Evolutionary conservation across 2,797 vertebrate species (phyloP), one percentile per base, ranked within the genome.

Genomic region (Microtus agrestis): DNA sequence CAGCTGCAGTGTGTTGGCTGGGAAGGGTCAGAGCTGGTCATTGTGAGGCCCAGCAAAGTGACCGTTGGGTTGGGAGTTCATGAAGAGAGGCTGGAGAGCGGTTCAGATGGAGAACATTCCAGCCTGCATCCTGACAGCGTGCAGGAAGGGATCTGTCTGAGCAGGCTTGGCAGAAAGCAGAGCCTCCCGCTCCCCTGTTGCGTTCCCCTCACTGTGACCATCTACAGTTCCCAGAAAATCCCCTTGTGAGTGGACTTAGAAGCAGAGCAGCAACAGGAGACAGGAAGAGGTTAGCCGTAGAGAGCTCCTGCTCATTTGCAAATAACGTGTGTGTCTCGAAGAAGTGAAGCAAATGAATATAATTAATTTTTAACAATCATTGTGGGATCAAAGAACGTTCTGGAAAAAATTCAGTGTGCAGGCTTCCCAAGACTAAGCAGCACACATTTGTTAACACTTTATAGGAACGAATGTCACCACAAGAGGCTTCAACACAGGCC

Each of bases 21-120:
- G 94, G 95, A 97, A 98, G 98, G 94, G 96, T 96, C 84, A 96
- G 74, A 82, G 95, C 96, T 79, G 85, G 56, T 97, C 82, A 97
- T 61, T 88, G 73, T 65, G 92, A 77, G 81, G 87, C 37, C 86
- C n/a, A 93, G 97, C 87, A 93, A 97, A 94, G 96, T 95, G 93
- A 97, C 73, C 95, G 90, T 94, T 76, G 94, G 94, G 73, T 87
- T 34, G 48, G 48, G 11, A 95, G 74, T 94, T 97, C 96, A 96
- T 10, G 37, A 98, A 86, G 0, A 17, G 79, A 91, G 4, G 29
- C 65, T 76, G 7, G 48, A 87, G 82, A 46, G 34, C 61, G 87
- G 95, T 95, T 98, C 95, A 96, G 95, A 95, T 79, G 92, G 63
- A 95, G 93, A 94, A 95, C 87, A 96, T 95, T 96, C 92, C 95